Evolutionary conservation across 2,797 vertebrate species (phyloP), one percentile per base, ranked within the genome.

Genomic region (Cygnus olor): DNA sequence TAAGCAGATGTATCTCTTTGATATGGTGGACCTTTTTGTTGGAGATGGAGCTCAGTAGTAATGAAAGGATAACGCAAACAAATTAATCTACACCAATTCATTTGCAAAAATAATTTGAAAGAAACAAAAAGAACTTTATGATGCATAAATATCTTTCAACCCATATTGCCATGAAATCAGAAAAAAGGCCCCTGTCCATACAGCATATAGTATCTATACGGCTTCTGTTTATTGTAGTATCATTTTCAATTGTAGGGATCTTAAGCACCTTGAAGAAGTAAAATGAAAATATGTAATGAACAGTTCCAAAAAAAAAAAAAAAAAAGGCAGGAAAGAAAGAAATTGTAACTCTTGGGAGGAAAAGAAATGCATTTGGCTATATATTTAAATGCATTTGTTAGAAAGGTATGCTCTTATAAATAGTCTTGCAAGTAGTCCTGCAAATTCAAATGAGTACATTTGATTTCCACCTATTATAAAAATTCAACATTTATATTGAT

Each of bases 381-480:
- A 71, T 58, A 65, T 82, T 77, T 88, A 77, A 90, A 88, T 40
- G 9, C 34, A 25, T 93, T 80, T 95, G 5, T 88, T 94, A 80
- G 68, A 57, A 86, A 86, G 34, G 10, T 60, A 57, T 64, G 53
- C 44, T 40, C 30, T 51, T 86, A 82, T 53, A 56, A 91, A 84
- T 15, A 89, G 66, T 61, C 82, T 78, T 91, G 60, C 80, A 71
- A 80, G 19, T 20, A 90, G 74, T 77, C 34, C 38, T 76, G 32
- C 8, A 7, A 78, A 80, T 93, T 94, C 57, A 93, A 90, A 93
- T 66, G 27, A 76, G 24, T 85, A 65, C 15, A 38, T 94, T 95
- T 91, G 72, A 91, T 94, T 94, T 93, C 76, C 82, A 30, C 24
- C 54, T 61, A 30, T 78, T 92, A 83, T 47, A 90, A 96, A 93